A percentile compares a stretch with the other conserved stretches of the same genome.
Conservation (phyloP, 2,113 vertebrate genomes). For the Pantherophis guttatus region DNA sequence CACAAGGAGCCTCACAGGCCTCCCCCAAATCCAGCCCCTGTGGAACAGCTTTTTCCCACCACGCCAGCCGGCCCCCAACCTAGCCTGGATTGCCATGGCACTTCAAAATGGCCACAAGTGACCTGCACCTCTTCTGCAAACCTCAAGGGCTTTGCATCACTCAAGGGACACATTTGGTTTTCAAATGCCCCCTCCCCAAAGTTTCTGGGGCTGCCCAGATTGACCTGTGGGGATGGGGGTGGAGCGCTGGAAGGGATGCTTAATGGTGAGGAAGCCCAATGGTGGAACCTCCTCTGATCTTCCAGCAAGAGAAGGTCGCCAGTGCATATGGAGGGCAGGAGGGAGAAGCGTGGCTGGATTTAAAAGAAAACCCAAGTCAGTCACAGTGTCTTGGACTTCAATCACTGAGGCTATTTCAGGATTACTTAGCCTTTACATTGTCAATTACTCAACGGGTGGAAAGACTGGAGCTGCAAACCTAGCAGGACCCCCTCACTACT, state of each 20-base stretch:
- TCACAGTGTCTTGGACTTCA: not conserved
- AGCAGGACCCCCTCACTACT: no score
- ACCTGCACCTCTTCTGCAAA: no score
- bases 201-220: not conserved
- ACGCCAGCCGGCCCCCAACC: rapidly evolving
- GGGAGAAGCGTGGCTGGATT: not conserved
- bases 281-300: not conserved
- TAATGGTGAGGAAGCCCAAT: not conserved
- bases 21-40: conserved; percentile 5
- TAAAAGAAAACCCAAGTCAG: not conserved
- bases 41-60: not conserved
- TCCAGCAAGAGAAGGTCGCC: not conserved
- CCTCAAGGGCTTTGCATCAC: not conserved
- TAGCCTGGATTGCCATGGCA: not conserved
- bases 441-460: no score
- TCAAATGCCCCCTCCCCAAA: not conserved
- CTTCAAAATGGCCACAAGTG: not conserved
- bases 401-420: not conserved
- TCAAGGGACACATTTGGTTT: conserved; percentile 32
- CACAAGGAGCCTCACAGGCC: not conserved
- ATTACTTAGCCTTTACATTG: not conserved
- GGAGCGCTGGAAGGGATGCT: not conserved
- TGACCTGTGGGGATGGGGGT: not conserved
- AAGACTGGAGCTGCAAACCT: not conserved
- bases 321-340: not conserved